phyloP scores from a whole-genome alignment of 2,888 invertebrate genomes.

The Mechanitis messenoides region DNA sequence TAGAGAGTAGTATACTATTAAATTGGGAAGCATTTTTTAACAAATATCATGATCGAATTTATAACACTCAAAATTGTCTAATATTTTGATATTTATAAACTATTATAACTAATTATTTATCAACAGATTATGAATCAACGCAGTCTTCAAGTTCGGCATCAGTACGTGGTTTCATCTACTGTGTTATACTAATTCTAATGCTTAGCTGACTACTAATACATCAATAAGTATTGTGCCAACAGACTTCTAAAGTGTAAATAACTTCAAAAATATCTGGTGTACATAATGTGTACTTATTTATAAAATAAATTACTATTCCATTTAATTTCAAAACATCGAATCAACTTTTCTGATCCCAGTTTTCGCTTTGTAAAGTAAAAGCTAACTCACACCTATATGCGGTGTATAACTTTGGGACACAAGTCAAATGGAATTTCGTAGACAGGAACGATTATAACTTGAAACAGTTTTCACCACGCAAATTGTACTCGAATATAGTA shows the following conservation, averaged over 20 bases:
- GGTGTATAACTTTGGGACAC: conserved; percentile 17
- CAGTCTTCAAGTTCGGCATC: conserved; percentile 54
- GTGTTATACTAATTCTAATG: conserved; percentile 41
- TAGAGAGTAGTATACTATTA: too few species aligned
- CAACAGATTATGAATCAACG: conserved; percentile 66
- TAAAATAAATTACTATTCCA: neutral
- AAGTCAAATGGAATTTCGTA: conserved; percentile 22
- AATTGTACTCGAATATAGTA: conserved; percentile 7
- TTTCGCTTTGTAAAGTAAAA: conserved; percentile 16
- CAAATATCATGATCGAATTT: too few species aligned
- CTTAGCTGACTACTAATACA: conserved; percentile 50
- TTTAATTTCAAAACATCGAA: conserved; percentile 17
- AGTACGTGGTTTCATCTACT: conserved; percentile 37
- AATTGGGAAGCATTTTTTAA: too few species aligned
- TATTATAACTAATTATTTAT: conserved; percentile 1
- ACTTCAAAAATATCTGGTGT: conserved; percentile 22
- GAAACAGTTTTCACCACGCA: conserved; percentile 21
- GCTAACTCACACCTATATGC: conserved; percentile 17
- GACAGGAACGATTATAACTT: conserved; percentile 19
- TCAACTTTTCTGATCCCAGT: conserved; percentile 15
- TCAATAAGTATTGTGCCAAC: conserved; percentile 55
- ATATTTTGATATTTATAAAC: too few species aligned
- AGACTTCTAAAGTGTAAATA: conserved; percentile 38
- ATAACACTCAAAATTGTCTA: too few species aligned
- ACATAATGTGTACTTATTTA: conserved; percentile 15